Evolutionary conservation across 2,797 vertebrate species (phyloP).

Genomic region (Artibeus jamaicensis): DNA sequence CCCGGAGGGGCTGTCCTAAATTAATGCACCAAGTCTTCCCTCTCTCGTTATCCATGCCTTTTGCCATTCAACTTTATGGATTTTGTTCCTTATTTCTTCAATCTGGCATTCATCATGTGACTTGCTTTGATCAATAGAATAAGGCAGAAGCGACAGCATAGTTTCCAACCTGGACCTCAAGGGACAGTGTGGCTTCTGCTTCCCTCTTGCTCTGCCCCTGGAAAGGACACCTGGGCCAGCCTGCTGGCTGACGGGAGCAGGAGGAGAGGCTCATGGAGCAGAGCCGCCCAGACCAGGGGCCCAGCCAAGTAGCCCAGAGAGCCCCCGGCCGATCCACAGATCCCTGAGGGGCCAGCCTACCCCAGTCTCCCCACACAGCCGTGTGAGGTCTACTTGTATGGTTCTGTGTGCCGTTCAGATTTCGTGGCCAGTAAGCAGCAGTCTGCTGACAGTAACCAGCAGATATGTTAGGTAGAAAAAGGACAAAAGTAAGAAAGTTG

Average conservation of each 20-base stretch:
- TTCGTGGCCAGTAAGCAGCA: background rate
- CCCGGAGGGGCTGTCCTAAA: background rate
- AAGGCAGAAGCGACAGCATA: background rate
- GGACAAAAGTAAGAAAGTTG: background rate
- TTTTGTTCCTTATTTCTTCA: background rate
- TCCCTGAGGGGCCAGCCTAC: fast-evolving
- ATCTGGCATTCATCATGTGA: background rate
- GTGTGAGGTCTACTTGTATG: background rate
- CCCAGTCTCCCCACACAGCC: background rate
- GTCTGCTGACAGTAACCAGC: background rate
- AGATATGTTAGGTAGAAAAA: background rate
- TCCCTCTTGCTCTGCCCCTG: background rate
- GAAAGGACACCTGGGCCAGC: background rate
- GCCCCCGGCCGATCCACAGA: background rate
- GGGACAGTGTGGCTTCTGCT: background rate
- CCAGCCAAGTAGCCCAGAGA: background rate
- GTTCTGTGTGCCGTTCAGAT: background rate
- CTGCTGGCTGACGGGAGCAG: background rate
- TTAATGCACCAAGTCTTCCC: background rate
- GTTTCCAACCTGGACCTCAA: background rate
- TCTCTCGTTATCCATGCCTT: background rate
- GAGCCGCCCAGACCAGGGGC: background rate
- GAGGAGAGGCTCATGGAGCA: background rate
- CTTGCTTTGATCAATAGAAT: background rate
- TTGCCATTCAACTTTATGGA: background rate